Conservation (phyloP, 2,797 vertebrate species). For the Catamblyrhynchus diadema region DNA sequence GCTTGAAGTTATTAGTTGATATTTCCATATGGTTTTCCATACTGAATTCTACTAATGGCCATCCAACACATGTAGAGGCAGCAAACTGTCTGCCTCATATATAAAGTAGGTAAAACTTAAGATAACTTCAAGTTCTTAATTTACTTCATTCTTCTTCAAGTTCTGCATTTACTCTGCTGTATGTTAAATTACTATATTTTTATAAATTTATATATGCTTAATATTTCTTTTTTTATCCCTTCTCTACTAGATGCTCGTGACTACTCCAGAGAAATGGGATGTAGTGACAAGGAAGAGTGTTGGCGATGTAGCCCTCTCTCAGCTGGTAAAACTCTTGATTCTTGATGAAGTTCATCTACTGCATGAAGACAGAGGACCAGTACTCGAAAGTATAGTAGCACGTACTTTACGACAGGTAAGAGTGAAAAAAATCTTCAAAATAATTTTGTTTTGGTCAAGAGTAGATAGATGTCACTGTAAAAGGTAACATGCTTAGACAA, state of each 20-base stretch:
- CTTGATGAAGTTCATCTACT: slow-evolving; percentile 97
- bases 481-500: not conserved
- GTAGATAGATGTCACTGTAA: not conserved
- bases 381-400: slow-evolving; percentile 97
- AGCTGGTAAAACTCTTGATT: slow-evolving; percentile 93
- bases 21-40: not conserved
- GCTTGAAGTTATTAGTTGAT: not conserved
- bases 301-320: slow-evolving; percentile 93
- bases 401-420: slow-evolving; percentile 93
- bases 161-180: not conserved
- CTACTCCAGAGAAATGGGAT: slow-evolving; percentile 99
- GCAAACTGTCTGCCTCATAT: not conserved
- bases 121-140: not conserved
- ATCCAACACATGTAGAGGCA: not conserved
- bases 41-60: not conserved
- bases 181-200: not conserved
- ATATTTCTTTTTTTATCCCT: not conserved
- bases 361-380: slow-evolving; percentile 95
- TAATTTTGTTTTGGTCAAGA: not conserved
- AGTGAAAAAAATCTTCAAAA: not conserved
- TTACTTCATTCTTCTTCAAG: too few relatives aligned
- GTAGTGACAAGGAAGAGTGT: slow-evolving; percentile 99
- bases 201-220: not conserved
- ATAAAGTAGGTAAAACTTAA: not conserved
- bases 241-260: slow-evolving; percentile 90